Evolutionary conservation across 1,140 invertebrate genomes (phyloP).

Genomic region (Rhagoletis pomonella): DNA sequence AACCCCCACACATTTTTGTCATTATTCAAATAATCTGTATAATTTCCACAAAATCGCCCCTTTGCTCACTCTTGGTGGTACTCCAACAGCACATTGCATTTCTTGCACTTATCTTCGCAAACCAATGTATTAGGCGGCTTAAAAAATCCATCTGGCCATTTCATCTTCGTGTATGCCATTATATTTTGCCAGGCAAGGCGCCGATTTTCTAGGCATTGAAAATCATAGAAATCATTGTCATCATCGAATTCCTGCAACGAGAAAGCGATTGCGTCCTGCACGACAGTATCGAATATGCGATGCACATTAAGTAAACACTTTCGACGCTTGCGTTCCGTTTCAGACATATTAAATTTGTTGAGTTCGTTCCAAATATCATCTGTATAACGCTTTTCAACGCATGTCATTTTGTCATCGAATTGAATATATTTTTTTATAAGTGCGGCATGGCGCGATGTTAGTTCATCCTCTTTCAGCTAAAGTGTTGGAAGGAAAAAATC

Average conservation of each 20-base stretch:
- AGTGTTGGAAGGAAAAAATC: neutral
- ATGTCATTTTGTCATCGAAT: constrained; percentile 73
- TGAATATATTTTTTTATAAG: constrained; percentile 71
- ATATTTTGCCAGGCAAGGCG: constrained; percentile 73
- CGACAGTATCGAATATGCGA: constrained; percentile 72
- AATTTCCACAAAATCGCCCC: neutral
- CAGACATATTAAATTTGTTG: constrained; percentile 71
- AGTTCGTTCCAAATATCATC: constrained; percentile 69
- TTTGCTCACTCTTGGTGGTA: constrained; percentile 69
- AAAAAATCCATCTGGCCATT: constrained; percentile 71
- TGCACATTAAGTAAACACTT: constrained; percentile 69
- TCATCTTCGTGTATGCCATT: constrained; percentile 70
- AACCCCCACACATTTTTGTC: too few species aligned
- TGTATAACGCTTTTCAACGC: constrained; percentile 70
- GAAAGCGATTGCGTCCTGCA: constrained; percentile 69
- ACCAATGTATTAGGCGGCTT: constrained; percentile 70
- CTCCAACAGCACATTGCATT: constrained; percentile 69
- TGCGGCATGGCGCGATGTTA: constrained; percentile 64
- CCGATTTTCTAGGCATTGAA: constrained; percentile 69
- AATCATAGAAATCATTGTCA: constrained; percentile 69
- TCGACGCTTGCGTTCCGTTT: constrained; percentile 68
- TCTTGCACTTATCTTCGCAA: constrained; percentile 69
- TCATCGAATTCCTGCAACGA: constrained; percentile 69
- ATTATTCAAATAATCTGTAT: too few species aligned
- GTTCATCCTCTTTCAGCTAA: constrained; percentile 67